Conservation (phyloP, 2,113 vertebrate genomes). For the Colaptes auratus region DNA sequence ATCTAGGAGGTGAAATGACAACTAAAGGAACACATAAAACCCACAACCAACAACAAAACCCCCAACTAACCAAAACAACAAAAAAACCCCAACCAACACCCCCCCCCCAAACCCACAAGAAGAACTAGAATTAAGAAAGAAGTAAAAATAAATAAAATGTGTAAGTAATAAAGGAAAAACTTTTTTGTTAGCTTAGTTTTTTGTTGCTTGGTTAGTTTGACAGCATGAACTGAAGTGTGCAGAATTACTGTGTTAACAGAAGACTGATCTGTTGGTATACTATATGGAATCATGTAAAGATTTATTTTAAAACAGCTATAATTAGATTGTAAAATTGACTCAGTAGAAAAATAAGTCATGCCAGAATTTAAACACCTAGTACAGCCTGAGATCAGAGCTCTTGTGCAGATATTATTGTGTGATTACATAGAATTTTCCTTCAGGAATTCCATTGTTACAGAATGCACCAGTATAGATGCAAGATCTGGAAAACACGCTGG, state of each 20-base stretch:
- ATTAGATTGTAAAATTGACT: neutral
- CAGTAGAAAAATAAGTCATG: neutral
- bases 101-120: rapidly evolving
- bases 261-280: neutral
- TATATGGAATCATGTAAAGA: neutral
- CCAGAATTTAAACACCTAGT: neutral
- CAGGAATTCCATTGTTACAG: neutral
- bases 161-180: neutral
- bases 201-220: neutral
- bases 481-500: neutral
- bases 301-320: neutral
- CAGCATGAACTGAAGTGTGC: neutral
- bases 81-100: neutral
- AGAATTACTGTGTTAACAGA: neutral
- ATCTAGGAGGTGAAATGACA: neutral
- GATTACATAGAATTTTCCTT: neutral
- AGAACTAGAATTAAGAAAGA: neutral
- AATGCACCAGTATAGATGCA: neutral
- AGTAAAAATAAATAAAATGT: neutral
- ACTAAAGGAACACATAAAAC: no score
- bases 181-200: no score
- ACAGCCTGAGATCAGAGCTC: neutral
- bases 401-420: neutral
- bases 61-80: neutral
- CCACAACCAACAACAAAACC: neutral